phyloP scores from a whole-genome alignment of 2,888 invertebrate species.

The Hyalella azteca region DNA sequence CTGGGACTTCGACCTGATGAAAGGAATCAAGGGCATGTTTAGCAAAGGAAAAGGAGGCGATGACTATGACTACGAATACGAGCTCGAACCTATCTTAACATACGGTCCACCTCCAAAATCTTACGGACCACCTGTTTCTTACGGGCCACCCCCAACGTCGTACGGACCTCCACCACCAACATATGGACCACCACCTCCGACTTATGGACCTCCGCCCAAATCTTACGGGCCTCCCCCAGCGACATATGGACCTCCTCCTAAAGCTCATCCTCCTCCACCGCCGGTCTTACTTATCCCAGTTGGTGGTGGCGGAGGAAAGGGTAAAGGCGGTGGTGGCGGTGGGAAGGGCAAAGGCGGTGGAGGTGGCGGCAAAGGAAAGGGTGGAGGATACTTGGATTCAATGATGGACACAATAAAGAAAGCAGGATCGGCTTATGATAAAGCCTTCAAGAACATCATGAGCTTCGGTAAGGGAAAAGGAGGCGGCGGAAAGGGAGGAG shows the following conservation, averaged over 20 bases:
- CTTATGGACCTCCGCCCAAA: constrained; percentile 18
- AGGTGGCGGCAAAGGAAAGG: constrained; percentile 32
- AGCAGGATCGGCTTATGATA: neutral
- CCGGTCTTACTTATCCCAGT: neutral
- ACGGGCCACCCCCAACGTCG: neutral
- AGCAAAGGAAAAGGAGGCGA: constrained; percentile 33
- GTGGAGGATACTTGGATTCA: constrained; percentile 38
- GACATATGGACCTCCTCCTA: constrained; percentile 26
- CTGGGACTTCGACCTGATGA: neutral
- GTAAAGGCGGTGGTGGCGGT: neutral
- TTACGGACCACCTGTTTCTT: constrained; percentile 7
- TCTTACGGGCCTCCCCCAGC: constrained; percentile 11
- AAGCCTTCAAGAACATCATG: constrained; percentile 33
- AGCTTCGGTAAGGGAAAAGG: constrained; percentile 10
- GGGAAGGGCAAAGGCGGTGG: neutral
- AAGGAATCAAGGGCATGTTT: constrained; percentile 35
- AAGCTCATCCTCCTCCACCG: constrained; percentile 18
- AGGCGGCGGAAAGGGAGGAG: constrained; percentile 16
- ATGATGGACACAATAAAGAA: constrained; percentile 34
- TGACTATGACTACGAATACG: constrained; percentile 21
- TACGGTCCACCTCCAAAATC: constrained; percentile 10
- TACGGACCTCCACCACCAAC: constrained; percentile 20
- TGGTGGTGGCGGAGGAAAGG: neutral
- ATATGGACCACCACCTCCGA: constrained; percentile 19
- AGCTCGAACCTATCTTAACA: neutral